Evolutionary conservation across 2,797 vertebrate species (phyloP).

Genomic region (Chelon labrosus): DNA sequence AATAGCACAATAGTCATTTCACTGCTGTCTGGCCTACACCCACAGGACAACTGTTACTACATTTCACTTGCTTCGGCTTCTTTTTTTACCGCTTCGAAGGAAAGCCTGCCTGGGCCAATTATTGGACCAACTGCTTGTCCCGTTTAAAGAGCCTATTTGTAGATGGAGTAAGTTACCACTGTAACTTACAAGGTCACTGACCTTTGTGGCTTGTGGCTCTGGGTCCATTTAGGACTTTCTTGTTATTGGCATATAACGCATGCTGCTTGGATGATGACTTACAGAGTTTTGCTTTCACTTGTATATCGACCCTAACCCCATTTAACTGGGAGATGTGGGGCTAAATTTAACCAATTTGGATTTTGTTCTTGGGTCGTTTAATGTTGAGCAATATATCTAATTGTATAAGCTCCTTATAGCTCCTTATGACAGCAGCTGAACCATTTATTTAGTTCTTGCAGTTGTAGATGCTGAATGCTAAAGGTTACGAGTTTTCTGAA

Average conservation of each 20-base stretch:
- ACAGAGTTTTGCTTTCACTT: neutral
- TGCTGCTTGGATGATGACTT: neutral
- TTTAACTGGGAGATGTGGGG: neutral
- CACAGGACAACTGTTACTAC: constrained; percentile 62
- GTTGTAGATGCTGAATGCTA: no score
- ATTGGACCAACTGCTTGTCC: constrained; percentile 1
- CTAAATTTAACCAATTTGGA: neutral
- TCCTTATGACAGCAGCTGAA: no score
- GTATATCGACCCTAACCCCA: neutral
- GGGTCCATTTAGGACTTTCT: neutral
- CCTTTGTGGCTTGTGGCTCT: neutral
- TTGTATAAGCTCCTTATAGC: no score
- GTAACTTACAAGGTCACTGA: neutral
- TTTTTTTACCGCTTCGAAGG: constrained; percentile 27
- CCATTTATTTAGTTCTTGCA: neutral
- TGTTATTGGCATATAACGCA: constrained; percentile 10
- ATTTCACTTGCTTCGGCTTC: constrained; percentile 32
- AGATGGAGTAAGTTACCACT: neutral
- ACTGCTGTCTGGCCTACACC: constrained; percentile 54
- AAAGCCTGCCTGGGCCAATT: constrained; percentile 14
- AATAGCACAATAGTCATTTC: constrained; percentile 50
- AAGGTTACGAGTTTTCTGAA: no score
- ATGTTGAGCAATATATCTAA: neutral
- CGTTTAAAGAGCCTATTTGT: neutral
- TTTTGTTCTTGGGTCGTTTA: neutral